Evolutionary conservation across 2,113 vertebrate species (phyloP).

Genomic region (Bolborhynchus lineola): DNA sequence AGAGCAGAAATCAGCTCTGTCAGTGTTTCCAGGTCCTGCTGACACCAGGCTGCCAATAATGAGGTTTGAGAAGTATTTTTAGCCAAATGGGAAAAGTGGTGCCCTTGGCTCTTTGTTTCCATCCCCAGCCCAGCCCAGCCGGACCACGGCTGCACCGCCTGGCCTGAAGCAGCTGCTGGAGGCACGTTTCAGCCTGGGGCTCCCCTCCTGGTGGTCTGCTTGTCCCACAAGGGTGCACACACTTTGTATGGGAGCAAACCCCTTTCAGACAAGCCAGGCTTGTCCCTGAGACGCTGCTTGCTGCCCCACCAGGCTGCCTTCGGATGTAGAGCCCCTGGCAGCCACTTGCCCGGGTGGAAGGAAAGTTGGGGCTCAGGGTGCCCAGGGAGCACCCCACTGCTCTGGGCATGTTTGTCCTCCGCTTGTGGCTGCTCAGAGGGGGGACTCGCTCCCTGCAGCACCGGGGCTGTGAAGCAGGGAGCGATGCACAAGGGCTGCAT

Average conservation of each 20-base stretch:
- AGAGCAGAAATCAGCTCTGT: constrained; percentile 19
- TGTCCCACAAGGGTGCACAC: neutral
- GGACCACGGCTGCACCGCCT: neutral
- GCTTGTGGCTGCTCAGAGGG: neutral
- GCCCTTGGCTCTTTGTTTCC: constrained; percentile 11
- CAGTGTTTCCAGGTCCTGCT: constrained; percentile 35
- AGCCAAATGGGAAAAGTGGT: constrained; percentile 24
- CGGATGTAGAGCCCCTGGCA: neutral
- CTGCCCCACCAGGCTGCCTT: neutral
- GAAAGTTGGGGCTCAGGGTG: neutral
- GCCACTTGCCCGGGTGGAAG: neutral
- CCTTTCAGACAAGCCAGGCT: neutral
- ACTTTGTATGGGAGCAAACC: neutral
- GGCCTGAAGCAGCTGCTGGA: neutral
- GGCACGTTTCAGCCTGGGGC: neutral
- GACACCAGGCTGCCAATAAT: constrained; percentile 34
- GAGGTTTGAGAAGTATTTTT: constrained; percentile 49
- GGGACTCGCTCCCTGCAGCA: neutral
- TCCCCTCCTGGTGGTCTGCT: neutral
- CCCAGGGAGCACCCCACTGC: neutral
- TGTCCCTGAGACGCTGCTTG: fast-evolving
- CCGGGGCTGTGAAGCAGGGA: fast-evolving
- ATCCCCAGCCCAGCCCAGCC: neutral
- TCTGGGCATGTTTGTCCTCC: neutral
- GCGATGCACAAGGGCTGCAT: fast-evolving